Base-by-base conservation (phyloP, 1,140 invertebrate species). In the Drosophila suzukii region DNA sequence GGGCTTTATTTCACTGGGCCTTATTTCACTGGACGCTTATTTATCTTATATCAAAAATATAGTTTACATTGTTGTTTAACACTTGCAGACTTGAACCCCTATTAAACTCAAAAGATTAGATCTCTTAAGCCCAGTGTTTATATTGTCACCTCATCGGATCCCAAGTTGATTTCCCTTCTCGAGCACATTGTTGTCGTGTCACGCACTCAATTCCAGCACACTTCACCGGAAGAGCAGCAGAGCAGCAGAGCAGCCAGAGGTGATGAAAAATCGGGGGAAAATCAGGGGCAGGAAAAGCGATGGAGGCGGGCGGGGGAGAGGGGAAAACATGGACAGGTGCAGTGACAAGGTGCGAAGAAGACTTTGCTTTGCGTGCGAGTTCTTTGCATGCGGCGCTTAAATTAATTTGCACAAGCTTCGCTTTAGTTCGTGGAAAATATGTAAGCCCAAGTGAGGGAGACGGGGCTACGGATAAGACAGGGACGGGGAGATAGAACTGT, bases 361-460 rank as follows among this genome's bases (percentile, higher is more conserved):
- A 58, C 41, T 59, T 47, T 54, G 27, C 72, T 20, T 56, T 63
- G 80, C 75, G 80, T 79, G 75, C 56, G 66, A 84, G 81, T 54
- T 83, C 30, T 47, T 83, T 83, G 80, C 80, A 83, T 83, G 81
- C 59, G 80, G 76, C 81, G 80, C 80, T 66, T 83, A 83, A 83
- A 83, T 83, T 83, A 83, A 83, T 83, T 83, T 83, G 75, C 81
- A 75, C 71, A 73, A 47, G 60, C 72, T 63, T 75, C 60, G 39
- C 51, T 34, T 73, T 34, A 49, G 44, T 60, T 73, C 20, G 61
- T 58, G 78, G 53, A 32, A 75, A 78, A 82, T 82, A 44, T 78
- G 61, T 82, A 67, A 67, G 75, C 57, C 39, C 38, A 17, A 51
- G 32, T 24, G 56, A 6, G 1, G 8, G 24, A 20, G 24, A 20